These are phyloP conservation scores for Plestiodon gilberti DNA, from an alignment of 2,113 vertebrate genomes.

Conservation along the genomic window DNA sequence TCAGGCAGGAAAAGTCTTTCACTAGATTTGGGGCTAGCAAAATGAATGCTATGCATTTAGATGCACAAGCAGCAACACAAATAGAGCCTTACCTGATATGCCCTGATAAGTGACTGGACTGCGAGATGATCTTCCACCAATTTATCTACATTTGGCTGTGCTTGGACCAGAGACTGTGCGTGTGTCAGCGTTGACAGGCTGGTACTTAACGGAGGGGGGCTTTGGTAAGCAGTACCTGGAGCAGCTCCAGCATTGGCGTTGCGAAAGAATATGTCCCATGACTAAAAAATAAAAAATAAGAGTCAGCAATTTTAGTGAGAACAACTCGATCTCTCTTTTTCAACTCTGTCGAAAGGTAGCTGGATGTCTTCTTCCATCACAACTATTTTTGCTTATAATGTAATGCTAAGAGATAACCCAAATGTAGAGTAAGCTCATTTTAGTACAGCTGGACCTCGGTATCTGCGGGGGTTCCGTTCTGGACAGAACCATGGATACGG, in stretches of 20 bases:
- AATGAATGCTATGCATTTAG: rapidly evolving
- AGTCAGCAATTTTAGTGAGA: background rate
- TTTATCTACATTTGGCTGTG: constrained; percentile 86
- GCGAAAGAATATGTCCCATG: constrained; percentile 95
- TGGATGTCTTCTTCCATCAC: background rate
- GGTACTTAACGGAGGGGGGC: constrained; percentile 78
- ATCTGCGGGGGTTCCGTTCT: too few relatives aligned
- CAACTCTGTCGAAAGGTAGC: background rate
- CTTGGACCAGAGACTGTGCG: constrained; percentile 75
- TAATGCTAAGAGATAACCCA: background rate
- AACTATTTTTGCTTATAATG: background rate
- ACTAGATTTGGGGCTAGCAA: rapidly evolving
- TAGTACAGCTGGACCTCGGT: too few relatives aligned
- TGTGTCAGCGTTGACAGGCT: constrained; percentile 70
- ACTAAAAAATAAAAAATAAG: constrained; percentile 75
- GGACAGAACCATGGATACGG: too few relatives aligned
- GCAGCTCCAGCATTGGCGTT: constrained; percentile 87
- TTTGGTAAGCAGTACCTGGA: constrained; percentile 90
- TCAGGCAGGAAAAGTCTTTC: background rate
- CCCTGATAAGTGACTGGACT: constrained; percentile 93
- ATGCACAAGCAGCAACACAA: background rate
- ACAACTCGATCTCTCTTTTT: background rate
- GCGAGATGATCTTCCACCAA: constrained; percentile 93
- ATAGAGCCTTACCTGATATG: constrained; percentile 86
- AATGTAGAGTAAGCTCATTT: background rate